Conservation (phyloP, 2,113 vertebrate genomes). For the Chloebia gouldiae region DNA sequence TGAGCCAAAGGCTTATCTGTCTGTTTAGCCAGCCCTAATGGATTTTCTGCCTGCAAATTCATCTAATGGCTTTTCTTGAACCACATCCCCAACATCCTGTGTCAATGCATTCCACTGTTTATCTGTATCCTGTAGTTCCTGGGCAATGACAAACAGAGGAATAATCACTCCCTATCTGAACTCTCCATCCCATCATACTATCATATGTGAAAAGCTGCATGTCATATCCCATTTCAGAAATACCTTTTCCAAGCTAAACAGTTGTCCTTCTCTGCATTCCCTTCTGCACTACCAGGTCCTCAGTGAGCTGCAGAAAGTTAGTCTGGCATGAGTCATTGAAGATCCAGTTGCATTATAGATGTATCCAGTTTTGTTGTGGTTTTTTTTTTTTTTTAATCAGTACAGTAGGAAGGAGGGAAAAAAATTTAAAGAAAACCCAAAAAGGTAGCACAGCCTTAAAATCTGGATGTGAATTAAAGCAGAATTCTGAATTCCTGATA, state of each 20-base stretch:
- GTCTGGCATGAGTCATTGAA: not conserved
- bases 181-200: not conserved
- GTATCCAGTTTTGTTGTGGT: not conserved
- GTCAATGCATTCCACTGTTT: conserved; percentile 13
- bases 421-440: not conserved
- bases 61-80: conserved; percentile 27
- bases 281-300: not conserved
- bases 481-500: not conserved
- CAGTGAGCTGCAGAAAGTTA: not conserved
- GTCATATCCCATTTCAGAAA: not conserved
- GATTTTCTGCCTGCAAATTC: not conserved
- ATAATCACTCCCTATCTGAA: not conserved
- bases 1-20: conserved; percentile 22
- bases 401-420: not conserved
- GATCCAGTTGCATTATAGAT: not conserved
- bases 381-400: not conserved
- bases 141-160: conserved; percentile 8
- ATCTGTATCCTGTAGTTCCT: conserved; percentile 16
- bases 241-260: not conserved
- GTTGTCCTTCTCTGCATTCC: not conserved
- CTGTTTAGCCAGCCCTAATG: conserved; percentile 13
- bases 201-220: not conserved
- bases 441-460: not conserved
- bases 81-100: conserved; percentile 3
- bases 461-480: not conserved